Evolutionary conservation across 2,113 vertebrate species (phyloP).

Genomic region (Stigmatopora argus): DNA sequence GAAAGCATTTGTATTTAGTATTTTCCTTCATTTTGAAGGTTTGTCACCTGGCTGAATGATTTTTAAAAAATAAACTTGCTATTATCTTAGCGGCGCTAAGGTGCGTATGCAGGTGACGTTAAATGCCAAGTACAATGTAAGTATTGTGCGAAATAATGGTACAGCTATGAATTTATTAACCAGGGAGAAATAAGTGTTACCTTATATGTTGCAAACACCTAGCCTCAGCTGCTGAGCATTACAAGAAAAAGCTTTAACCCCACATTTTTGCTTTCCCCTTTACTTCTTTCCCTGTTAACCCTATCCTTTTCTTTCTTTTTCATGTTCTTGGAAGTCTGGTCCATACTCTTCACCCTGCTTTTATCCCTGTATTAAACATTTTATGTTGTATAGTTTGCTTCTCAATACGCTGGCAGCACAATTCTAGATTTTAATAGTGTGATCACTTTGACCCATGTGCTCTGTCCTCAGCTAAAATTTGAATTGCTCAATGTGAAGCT

Average conservation of each 20-base stretch:
- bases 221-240: constrained; percentile 25
- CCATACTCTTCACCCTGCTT: constrained; percentile 33
- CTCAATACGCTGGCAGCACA: constrained; percentile 49
- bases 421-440: constrained; percentile 48
- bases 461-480: constrained; percentile 16
- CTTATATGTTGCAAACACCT: constrained; percentile 42
- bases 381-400: constrained; percentile 48
- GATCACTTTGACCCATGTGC: constrained; percentile 48
- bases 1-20: too few species aligned
- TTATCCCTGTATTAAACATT: constrained; percentile 36
- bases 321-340: constrained; percentile 21
- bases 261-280: background rate
- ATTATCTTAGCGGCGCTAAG: background rate
- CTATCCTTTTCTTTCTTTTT: constrained; percentile 11
- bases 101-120: background rate
- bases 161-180: constrained; percentile 13
- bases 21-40: too few species aligned
- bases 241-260: constrained; percentile 24
- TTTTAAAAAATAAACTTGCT: background rate
- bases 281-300: background rate
- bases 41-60: too few species aligned
- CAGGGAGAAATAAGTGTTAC: constrained; percentile 31
- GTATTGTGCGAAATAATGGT: background rate
- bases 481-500: constrained; percentile 35
- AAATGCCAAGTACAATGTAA: background rate